Conservation (phyloP, 2,888 invertebrate species). For the Tetrapedia diversipes region DNA sequence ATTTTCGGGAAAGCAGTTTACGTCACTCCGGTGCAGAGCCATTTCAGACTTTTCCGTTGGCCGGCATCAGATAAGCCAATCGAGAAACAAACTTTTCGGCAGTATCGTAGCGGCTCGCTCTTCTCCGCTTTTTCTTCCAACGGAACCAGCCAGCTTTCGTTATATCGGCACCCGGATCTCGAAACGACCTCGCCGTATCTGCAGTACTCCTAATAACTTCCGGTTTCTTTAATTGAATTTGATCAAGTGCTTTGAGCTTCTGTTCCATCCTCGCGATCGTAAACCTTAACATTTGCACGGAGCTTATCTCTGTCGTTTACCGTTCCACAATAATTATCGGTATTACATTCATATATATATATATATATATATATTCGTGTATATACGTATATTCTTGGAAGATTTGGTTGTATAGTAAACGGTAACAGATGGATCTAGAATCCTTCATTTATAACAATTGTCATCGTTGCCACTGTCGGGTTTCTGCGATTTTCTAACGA, state of each 20-base stretch:
- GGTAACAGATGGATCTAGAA: conserved; percentile 15
- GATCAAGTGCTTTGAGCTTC: conserved; percentile 45
- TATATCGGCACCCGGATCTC: conserved; percentile 66
- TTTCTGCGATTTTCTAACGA: not conserved
- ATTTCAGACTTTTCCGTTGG: conserved; percentile 68
- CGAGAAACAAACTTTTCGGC: conserved; percentile 74
- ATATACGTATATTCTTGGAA: too few species aligned
- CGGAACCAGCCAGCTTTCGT: conserved; percentile 55
- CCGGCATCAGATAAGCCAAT: conserved; percentile 72
- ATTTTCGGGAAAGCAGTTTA: conserved; percentile 64
- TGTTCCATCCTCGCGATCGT: conserved; percentile 7
- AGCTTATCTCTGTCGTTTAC: not conserved
- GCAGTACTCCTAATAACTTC: conserved; percentile 67
- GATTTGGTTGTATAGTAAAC: conserved; percentile 11
- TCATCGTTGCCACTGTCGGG: not conserved
- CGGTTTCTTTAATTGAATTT: conserved; percentile 70
- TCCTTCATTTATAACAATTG: conserved; percentile 12
- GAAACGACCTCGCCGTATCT: conserved; percentile 54
- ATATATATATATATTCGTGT: too few species aligned
- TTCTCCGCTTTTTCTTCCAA: conserved; percentile 44
- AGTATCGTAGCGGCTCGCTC: conserved; percentile 56
- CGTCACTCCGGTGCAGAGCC: conserved; percentile 63
- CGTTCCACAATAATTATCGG: conserved; percentile 2
- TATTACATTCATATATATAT: too few species aligned
- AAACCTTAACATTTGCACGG: conserved; percentile 40